Base-by-base conservation (phyloP, 2,113 vertebrate genomes). In the Cervus canadensis region DNA sequence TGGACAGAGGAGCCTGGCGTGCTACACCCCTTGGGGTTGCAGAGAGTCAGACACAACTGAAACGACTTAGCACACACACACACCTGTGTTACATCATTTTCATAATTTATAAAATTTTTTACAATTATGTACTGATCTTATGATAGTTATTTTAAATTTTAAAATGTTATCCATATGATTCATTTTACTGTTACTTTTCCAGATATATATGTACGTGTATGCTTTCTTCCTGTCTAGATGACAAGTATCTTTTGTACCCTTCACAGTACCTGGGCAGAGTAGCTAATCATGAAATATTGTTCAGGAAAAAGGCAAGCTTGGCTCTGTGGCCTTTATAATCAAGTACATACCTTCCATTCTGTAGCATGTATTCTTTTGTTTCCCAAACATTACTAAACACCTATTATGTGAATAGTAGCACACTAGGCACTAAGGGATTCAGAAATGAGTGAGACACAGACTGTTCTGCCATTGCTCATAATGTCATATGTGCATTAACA, bases 1-100 rank as follows among this genome's bases (percentile, higher is more conserved):
- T 6, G 19, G n/a, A 71, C n/a, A 71, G 67, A 40, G 19, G 67
- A 71, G 67, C 67, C 19, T 71, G 19, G 64, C 64, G 2, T 19
- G 64, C n/a, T 71, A 40, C 5, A 36, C 19, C 25, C 10, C n/a
- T 23, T 40, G 19, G 19, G 19, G 67, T 13, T 71, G 67, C 67
- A 71, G 23, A 71, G n/a, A 71, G 67, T 71, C 2, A 0, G 67
- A 71, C 67, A 40, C 19, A 40, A 23, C 67, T 40, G n/a, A 71
- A 71, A 71, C 0, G 1, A 23, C 67, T 71, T 71, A 40, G n/a
- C 67, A 71, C 19, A 40, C 5, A 40, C 10, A 40, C 0, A 0
- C 0, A 40, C 5, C 67, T 36, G 40, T 52, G 9, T 67, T 36
- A 54, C 2, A 40, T 85, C n/a, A 48, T 59, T 91, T 60, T 33